A percentile compares a stretch with the other conserved stretches of the same genome.
phyloP scores from a whole-genome alignment of 1,140 invertebrate genomes.

The Drosophila pandora region DNA sequence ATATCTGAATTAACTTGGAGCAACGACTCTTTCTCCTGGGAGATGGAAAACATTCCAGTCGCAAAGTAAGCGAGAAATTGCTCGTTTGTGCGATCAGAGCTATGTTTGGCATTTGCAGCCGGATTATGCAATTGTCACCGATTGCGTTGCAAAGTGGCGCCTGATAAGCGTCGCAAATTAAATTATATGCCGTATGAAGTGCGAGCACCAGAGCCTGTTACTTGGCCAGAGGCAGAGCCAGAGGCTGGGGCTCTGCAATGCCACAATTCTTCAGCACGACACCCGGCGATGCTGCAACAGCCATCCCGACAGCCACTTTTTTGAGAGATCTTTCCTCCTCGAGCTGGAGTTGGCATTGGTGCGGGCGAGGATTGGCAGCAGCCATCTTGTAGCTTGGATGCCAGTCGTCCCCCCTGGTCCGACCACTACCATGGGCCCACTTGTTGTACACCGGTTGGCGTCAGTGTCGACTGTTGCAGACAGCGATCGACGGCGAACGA shows the following conservation, averaged over 20 bases:
- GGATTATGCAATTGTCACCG: slow-evolving; percentile 77
- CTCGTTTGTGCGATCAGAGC: slow-evolving; percentile 25
- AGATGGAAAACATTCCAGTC: slow-evolving; percentile 21
- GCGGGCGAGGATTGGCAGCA: slow-evolving; percentile 67
- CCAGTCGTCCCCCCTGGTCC: slow-evolving; percentile 9
- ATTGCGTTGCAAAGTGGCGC: slow-evolving; percentile 65
- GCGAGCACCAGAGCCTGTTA: neutral
- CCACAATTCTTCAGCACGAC: slow-evolving; percentile 1
- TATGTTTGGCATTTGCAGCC: slow-evolving; percentile 51
- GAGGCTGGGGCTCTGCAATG: neutral
- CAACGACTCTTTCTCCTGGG: slow-evolving; percentile 1
- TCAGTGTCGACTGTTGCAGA: slow-evolving; percentile 63
- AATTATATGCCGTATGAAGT: slow-evolving; percentile 68
- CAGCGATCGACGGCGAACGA: slow-evolving; percentile 62
- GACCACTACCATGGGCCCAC: neutral
- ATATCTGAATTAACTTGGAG: neutral
- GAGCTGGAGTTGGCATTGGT: slow-evolving; percentile 22
- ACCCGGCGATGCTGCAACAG: neutral
- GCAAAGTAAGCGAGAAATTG: slow-evolving; percentile 12
- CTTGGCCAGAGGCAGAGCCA: neutral
- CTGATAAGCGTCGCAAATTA: slow-evolving; percentile 80
- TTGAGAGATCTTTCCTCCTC: neutral
- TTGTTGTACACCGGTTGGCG: slow-evolving; percentile 45
- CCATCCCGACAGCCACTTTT: slow-evolving; percentile 3
- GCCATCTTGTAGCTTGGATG: slow-evolving; percentile 58